Evolutionary conservation across 2,888 invertebrate species (phyloP).

Genomic region (Xiphydria camelus): DNA sequence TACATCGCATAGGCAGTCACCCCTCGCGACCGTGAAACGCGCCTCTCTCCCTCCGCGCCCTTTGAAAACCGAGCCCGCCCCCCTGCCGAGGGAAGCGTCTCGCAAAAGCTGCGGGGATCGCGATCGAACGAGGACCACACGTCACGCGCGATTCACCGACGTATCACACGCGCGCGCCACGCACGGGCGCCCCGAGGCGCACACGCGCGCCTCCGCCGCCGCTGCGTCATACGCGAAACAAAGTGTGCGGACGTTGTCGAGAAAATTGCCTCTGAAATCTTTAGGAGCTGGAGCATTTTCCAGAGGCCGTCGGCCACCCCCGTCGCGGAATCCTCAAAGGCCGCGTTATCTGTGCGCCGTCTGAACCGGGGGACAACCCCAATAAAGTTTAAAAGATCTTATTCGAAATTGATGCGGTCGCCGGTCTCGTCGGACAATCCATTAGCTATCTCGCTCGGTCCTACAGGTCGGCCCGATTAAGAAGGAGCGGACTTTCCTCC

Average conservation of each 20-base stretch:
- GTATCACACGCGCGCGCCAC: slow-evolving; percentile 9
- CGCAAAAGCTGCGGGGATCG: too few relatives aligned
- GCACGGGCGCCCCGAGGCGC: slow-evolving; percentile 8
- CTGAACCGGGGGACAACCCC: slow-evolving; percentile 18
- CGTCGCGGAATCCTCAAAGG: slow-evolving; percentile 3
- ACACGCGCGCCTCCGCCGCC: slow-evolving; percentile 12
- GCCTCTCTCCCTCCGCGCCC: too few relatives aligned
- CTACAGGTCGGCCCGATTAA: too few relatives aligned
- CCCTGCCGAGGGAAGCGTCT: too few relatives aligned
- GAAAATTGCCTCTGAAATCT: slow-evolving; percentile 47
- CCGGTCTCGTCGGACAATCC: slow-evolving; percentile 23
- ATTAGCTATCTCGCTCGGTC: too few relatives aligned
- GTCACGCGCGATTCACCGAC: slow-evolving; percentile 3
- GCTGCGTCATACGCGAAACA: slow-evolving; percentile 33
- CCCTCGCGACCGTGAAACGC: too few relatives aligned
- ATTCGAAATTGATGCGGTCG: slow-evolving; percentile 29
- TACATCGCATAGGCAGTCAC: too few relatives aligned
- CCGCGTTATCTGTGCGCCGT: slow-evolving; percentile 23
- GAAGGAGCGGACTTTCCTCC: too few relatives aligned
- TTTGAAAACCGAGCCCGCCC: too few relatives aligned
- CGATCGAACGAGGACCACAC: slow-evolving; percentile 11
- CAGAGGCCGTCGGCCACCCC: neutral
- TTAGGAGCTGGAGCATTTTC: slow-evolving; percentile 26
- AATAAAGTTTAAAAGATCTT: slow-evolving; percentile 31
- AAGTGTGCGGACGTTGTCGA: slow-evolving; percentile 38